Evolutionary conservation across 2,797 vertebrate species (phyloP).

Genomic region (Iguana delicatissima): DNA sequence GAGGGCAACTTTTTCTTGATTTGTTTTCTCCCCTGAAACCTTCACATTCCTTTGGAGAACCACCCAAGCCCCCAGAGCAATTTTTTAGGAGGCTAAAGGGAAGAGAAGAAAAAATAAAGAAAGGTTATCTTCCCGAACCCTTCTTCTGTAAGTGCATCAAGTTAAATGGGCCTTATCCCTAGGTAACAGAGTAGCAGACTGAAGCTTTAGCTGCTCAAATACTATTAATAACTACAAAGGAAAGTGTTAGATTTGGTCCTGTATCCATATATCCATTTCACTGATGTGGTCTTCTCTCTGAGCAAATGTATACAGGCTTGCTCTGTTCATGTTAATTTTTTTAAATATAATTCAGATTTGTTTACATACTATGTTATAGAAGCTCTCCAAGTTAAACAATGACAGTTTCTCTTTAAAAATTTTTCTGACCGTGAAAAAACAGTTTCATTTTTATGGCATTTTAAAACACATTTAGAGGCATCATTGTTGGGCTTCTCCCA

Average conservation of each 20-base stretch:
- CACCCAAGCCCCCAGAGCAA: too few relatives aligned
- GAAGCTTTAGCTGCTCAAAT: neutral
- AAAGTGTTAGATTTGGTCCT: neutral
- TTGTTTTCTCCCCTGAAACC: neutral
- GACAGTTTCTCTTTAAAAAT: neutral
- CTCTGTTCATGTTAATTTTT: neutral
- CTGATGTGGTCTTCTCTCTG: neutral
- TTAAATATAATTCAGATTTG: neutral
- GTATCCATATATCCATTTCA: neutral
- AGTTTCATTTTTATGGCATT: neutral
- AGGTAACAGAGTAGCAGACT: neutral
- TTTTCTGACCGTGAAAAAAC: neutral
- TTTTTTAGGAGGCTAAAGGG: too few relatives aligned
- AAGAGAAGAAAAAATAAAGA: too few relatives aligned
- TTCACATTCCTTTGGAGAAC: neutral
- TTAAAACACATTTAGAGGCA: neutral
- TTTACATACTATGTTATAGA: fast-evolving
- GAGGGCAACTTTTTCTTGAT: neutral
- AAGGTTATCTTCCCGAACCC: too few relatives aligned
- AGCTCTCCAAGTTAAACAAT: neutral
- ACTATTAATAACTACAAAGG: neutral
- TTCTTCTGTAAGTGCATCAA: neutral
- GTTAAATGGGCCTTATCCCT: neutral
- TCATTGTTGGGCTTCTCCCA: neutral
- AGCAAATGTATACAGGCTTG: neutral